A percentile compares a stretch with the other conserved stretches of the same genome.
Evolutionary conservation across 2,797 vertebrate species (phyloP).

Genomic region (Novumbra hubbsi): DNA sequence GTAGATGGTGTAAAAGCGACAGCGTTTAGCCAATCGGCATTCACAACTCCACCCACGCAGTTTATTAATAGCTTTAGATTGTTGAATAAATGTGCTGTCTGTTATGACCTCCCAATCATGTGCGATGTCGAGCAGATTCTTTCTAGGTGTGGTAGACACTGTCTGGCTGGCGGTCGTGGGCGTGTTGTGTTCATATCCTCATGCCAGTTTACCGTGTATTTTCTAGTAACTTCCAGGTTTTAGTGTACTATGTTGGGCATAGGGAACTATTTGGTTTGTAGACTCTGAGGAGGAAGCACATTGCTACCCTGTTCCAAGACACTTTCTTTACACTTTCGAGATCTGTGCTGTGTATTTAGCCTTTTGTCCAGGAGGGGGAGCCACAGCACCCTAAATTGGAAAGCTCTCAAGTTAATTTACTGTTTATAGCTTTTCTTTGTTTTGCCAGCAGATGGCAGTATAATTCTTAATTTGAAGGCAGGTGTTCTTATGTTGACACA

Average conservation of each 20-base stretch:
- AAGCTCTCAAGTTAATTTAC: background rate
- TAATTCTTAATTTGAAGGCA: background rate
- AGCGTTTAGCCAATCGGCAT: too few species aligned
- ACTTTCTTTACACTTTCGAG: background rate
- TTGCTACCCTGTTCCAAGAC: background rate
- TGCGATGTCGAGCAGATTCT: background rate
- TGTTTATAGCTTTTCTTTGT: background rate
- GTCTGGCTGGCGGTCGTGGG: background rate
- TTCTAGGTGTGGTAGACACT: background rate
- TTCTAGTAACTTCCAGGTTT: too few species aligned
- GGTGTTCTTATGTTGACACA: background rate
- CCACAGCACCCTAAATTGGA: conserved; percentile 16
- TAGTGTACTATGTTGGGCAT: too few species aligned
- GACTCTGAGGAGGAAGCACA: background rate
- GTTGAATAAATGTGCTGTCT: background rate
- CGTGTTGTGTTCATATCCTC: background rate
- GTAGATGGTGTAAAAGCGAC: too few species aligned
- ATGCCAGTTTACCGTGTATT: too few species aligned
- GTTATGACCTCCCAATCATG: background rate
- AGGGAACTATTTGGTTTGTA: too few species aligned
- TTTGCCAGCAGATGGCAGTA: background rate
- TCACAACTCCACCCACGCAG: too few species aligned
- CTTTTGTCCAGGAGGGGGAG: conserved; percentile 34
- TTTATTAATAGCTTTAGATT: background rate
- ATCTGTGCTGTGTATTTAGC: background rate